phyloP scores from a whole-genome alignment of 2,797 vertebrate species.

The Sciaenops ocellatus region DNA sequence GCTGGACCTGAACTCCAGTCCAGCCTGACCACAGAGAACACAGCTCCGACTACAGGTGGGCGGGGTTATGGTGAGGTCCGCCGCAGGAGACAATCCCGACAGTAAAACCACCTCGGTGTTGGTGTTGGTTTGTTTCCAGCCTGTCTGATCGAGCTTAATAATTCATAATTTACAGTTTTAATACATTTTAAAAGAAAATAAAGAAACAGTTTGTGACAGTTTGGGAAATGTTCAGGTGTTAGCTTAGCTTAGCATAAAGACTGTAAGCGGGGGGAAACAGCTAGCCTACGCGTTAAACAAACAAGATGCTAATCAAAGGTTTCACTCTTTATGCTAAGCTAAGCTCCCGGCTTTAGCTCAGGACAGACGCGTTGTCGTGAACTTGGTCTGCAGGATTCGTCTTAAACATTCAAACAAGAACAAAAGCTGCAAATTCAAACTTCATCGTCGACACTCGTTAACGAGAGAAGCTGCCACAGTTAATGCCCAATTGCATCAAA shows the following conservation, averaged over 20 bases:
- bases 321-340: slow-evolving; percentile 5
- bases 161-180: neutral
- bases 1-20: too few species aligned
- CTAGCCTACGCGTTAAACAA: neutral
- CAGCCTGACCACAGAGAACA: too few species aligned
- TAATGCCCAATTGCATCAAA: slow-evolving; percentile 66
- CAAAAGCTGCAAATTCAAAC: slow-evolving; percentile 14
- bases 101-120: too few species aligned
- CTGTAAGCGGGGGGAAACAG: neutral
- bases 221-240: neutral
- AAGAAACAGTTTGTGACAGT: too few species aligned
- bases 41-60: too few species aligned
- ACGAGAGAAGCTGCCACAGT: slow-evolving; percentile 76
- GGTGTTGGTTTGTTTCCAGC: too few species aligned
- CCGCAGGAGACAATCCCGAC: too few species aligned
- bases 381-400: neutral
- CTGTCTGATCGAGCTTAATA: too few species aligned
- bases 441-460: slow-evolving; percentile 24
- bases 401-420: slow-evolving; percentile 35
- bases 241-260: slow-evolving; percentile 12
- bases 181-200: neutral
- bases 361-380: neutral
- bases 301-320: neutral
- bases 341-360: neutral
- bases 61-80: too few species aligned